Base-by-base conservation (phyloP, 2,797 vertebrate genomes). In the Fratercula arctica region DNA sequence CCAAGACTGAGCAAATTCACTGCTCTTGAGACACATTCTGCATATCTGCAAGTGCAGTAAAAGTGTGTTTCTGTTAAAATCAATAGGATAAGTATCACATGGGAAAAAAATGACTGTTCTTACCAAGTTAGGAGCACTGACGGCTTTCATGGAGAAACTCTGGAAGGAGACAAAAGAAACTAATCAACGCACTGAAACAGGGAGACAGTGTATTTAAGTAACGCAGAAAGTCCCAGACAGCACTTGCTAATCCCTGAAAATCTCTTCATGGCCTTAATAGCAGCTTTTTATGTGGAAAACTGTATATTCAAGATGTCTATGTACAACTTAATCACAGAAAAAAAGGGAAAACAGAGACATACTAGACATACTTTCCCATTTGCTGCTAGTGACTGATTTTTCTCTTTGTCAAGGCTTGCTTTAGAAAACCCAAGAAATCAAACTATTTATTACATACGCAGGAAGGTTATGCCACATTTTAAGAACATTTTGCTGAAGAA, bases 201-300 rank as follows among this genome's bases (percentile, higher is more conserved):
- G 79, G 31, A 74, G 75, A 75, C 41, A 31, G 75, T n/a, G 35
- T 82, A 89, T 76, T 23, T 57, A 90, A 92, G 86, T 69, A 95
- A 84, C 57, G 82, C 61, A 84, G 74, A 93, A 95, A 43, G 50
- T 79, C 64, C 51, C 50, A 89, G 61, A 66, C 69, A 82, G 63
- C 39, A 93, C 59, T 86, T 81, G 53, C 46, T 82, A 86, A 93
- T 85, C 91, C 93, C 56, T 81, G 76, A 91, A 95, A 96, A 96
- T 74, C 89, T 95, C 79, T 81, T 87, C 73, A 84, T 79, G 73
- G 50, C 61, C 70, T 92, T 80, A 89, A 85, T 25, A 89, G 56
- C 57, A 90, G 54, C 26, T 85, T 94, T 97, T 95, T 91, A 68
- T 45, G 90, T 54, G 54, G 93, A 94, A 90, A 97, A 94, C 59